Evolutionary conservation across 2,888 invertebrate genomes (phyloP).

Genomic region (Macaria liturata): DNA sequence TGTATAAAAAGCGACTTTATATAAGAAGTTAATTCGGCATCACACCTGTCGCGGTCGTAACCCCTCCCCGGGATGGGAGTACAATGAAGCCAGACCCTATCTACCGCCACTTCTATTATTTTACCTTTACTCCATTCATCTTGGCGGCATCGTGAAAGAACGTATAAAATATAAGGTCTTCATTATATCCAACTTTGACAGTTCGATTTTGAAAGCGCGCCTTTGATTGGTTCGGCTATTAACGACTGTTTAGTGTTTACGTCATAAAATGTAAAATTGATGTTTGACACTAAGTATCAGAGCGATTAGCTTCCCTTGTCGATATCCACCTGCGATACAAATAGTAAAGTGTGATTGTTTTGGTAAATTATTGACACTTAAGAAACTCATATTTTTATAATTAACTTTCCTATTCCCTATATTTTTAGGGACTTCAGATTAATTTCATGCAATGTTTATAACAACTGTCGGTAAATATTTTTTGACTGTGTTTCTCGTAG

Average conservation of each 20-base stretch:
- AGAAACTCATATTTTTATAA: background rate
- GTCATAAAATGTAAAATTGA: conserved; percentile 46
- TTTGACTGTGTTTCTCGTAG: no score
- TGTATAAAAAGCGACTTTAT: conserved; percentile 78
- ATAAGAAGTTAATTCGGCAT: conserved; percentile 80
- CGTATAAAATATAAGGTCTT: conserved; percentile 71
- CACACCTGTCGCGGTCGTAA: conserved; percentile 81
- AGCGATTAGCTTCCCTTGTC: conserved; percentile 41
- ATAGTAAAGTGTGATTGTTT: background rate
- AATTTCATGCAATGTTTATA: background rate
- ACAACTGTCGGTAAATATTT: no score
- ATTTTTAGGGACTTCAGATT: background rate
- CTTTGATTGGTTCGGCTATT: conserved; percentile 57
- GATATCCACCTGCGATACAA: conserved; percentile 43
- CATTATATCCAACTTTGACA: conserved; percentile 73
- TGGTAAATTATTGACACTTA: no score
- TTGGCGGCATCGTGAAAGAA: conserved; percentile 74
- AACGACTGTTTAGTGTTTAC: conserved; percentile 42
- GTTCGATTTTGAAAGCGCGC: conserved; percentile 66
- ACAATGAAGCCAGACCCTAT: conserved; percentile 73
- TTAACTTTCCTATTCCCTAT: background rate
- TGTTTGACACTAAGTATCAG: conserved; percentile 44
- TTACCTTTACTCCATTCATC: conserved; percentile 60
- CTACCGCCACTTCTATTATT: conserved; percentile 64
- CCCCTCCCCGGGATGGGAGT: conserved; percentile 71